Evolutionary conservation across 2,797 vertebrate genomes (phyloP).

Genomic region (Gymnodraco acuticeps): DNA sequence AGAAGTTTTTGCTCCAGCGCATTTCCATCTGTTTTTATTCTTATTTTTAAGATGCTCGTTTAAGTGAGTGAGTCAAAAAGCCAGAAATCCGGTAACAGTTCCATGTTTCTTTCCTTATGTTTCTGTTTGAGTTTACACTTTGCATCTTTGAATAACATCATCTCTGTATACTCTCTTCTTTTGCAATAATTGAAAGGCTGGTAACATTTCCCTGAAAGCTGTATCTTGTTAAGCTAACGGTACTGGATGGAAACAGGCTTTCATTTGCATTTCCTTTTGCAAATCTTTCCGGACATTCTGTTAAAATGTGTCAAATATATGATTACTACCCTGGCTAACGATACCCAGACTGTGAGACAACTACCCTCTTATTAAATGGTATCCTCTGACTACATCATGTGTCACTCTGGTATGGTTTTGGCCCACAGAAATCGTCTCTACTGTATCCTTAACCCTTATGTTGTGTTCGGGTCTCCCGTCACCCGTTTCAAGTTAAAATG

Average conservation of each 20-base stretch:
- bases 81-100: neutral
- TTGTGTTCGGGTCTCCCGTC: too few relatives aligned
- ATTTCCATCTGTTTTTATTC: neutral
- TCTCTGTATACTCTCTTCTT: neutral
- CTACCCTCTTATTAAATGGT: neutral
- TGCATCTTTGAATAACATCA: neutral
- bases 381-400: neutral
- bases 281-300: neutral
- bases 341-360: too few relatives aligned
- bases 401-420: neutral
- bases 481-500: too few relatives aligned
- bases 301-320: neutral
- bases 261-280: neutral
- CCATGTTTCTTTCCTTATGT: too few relatives aligned
- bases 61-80: neutral
- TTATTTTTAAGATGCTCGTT: neutral
- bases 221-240: neutral
- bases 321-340: too few relatives aligned
- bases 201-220: neutral
- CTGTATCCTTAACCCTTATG: neutral
- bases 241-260: neutral
- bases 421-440: neutral
- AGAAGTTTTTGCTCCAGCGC: neutral
- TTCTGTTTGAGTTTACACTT: constrained; percentile 1
- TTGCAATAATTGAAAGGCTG: neutral